Conservation (phyloP, 2,888 invertebrate genomes). For the Apamea crenata region DNA sequence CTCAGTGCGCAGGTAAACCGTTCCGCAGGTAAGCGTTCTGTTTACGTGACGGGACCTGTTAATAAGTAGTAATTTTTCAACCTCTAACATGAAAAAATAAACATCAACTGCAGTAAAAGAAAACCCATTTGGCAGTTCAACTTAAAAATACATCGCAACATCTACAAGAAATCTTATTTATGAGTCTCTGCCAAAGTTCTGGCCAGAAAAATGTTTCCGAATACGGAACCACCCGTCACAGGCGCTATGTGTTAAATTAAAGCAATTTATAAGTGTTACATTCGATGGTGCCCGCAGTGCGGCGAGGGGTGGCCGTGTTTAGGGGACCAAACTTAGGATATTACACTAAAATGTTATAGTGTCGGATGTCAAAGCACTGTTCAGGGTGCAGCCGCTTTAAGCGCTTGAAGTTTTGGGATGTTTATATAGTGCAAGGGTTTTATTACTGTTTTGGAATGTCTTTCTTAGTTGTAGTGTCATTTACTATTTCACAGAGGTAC, state of each 20-base stretch:
- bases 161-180: conserved; percentile 70
- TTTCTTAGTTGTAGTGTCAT: neutral
- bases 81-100: too few species aligned
- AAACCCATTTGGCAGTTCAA: conserved; percentile 3
- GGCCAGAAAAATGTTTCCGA: conserved; percentile 74
- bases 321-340: conserved; percentile 70
- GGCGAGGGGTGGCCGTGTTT: conserved; percentile 68
- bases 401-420: conserved; percentile 41
- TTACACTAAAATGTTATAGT: conserved; percentile 70
- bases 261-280: conserved; percentile 85
- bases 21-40: too few species aligned
- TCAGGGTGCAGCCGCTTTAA: conserved; percentile 58
- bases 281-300: conserved; percentile 77
- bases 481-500: neutral
- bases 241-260: conserved; percentile 84
- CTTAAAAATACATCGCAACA: conserved; percentile 29
- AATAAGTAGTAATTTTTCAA: too few species aligned
- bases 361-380: conserved; percentile 66
- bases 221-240: conserved; percentile 70
- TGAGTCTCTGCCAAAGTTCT: conserved; percentile 69
- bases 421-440: conserved; percentile 1
- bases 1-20: too few species aligned
- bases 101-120: too few species aligned
- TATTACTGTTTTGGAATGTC: neutral
- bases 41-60: too few species aligned